Conservation (phyloP, 1,140 invertebrate genomes). For the Hycleus phaleratus region DNA sequence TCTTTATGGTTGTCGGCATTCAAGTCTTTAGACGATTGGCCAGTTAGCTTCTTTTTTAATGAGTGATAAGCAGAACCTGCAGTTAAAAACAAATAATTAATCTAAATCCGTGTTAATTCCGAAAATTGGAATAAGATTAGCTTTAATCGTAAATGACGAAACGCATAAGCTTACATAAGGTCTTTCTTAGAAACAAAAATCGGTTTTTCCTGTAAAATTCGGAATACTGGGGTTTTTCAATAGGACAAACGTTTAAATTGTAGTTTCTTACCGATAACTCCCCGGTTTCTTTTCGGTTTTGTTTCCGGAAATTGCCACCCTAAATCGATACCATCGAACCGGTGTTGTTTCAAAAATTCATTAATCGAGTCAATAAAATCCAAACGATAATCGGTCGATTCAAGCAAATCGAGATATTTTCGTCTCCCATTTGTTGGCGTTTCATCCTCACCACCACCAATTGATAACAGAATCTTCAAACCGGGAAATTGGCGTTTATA, state of each 20-base stretch:
- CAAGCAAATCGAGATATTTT: slow-evolving; percentile 57
- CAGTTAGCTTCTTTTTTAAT: slow-evolving; percentile 66
- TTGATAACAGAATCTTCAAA: slow-evolving; percentile 67
- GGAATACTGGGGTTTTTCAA: slow-evolving; percentile 30
- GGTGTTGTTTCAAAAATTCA: slow-evolving; percentile 60
- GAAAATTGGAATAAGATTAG: too few relatives aligned
- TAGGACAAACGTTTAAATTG: slow-evolving; percentile 47
- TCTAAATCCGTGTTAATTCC: too few relatives aligned
- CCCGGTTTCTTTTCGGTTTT: slow-evolving; percentile 64
- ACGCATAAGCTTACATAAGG: slow-evolving; percentile 52
- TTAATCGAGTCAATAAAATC: slow-evolving; percentile 71
- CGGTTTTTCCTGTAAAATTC: neutral
- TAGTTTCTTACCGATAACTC: too few relatives aligned
- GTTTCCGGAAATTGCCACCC: slow-evolving; percentile 77
- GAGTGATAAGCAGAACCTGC: too few relatives aligned
- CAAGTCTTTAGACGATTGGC: slow-evolving; percentile 60
- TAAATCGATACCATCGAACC: slow-evolving; percentile 79
- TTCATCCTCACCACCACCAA: slow-evolving; percentile 58
- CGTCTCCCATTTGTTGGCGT: slow-evolving; percentile 27
- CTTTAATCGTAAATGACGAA: too few relatives aligned
- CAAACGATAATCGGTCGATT: slow-evolving; percentile 59
- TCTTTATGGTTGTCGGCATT: slow-evolving; percentile 69
- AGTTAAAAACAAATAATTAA: too few relatives aligned
- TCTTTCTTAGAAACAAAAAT: slow-evolving; percentile 39
- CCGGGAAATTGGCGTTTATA: slow-evolving; percentile 63